Evolutionary conservation across 2,888 invertebrate genomes (phyloP).

Genomic region (Orgyia antiqua): DNA sequence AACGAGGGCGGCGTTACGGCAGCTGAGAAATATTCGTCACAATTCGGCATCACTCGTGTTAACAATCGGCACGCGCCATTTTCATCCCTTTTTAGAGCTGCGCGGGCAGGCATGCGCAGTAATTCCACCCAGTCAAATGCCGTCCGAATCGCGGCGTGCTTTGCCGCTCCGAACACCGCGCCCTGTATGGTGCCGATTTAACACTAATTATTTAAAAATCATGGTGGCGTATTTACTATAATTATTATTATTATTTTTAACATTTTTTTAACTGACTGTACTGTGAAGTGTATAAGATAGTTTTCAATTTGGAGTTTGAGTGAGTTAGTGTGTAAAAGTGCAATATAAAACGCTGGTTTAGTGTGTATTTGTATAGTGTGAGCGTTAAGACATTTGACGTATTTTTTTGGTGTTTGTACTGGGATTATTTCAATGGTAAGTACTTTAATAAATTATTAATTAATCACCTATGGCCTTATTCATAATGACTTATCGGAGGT

Average conservation of each 20-base stretch:
- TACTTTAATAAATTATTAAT: too few relatives aligned
- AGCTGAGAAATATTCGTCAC: slow-evolving; percentile 53
- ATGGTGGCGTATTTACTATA: neutral
- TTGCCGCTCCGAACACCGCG: slow-evolving; percentile 58
- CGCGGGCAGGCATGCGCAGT: slow-evolving; percentile 71
- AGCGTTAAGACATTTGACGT: slow-evolving; percentile 33
- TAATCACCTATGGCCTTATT: too few relatives aligned
- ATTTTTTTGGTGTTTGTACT: slow-evolving; percentile 36
- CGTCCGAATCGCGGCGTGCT: slow-evolving; percentile 55
- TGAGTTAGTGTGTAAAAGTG: slow-evolving; percentile 37
- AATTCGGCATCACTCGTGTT: slow-evolving; percentile 38
- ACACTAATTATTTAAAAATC: slow-evolving; percentile 12
- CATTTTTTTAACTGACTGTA: slow-evolving; percentile 21
- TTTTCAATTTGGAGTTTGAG: slow-evolving; percentile 29
- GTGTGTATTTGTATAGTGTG: slow-evolving; percentile 36
- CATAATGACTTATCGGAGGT: too few relatives aligned
- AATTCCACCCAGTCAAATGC: slow-evolving; percentile 43
- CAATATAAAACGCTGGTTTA: slow-evolving; percentile 41
- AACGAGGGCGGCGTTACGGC: slow-evolving; percentile 54
- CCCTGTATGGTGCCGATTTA: slow-evolving; percentile 29
- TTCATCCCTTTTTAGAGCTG: slow-evolving; percentile 46
- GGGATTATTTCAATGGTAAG: slow-evolving; percentile 54
- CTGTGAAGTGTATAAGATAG: slow-evolving; percentile 33
- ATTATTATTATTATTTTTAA: slow-evolving; percentile 13
- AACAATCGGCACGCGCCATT: slow-evolving; percentile 46